Conservation (phyloP, 2,888 invertebrate species). For the Brachyptera risi region DNA sequence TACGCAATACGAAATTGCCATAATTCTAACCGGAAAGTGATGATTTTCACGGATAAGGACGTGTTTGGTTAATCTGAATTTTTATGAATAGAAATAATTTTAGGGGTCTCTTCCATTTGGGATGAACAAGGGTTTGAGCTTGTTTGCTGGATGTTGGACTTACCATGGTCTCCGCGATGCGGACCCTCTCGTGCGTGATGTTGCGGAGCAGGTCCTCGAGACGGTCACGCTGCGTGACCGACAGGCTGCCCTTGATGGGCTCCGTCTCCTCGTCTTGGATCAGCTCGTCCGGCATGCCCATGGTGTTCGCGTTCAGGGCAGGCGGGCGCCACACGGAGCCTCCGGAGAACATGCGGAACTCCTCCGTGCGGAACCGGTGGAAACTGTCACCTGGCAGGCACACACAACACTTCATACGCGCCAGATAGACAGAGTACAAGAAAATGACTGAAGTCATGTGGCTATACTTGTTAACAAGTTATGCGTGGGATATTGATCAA, state of each 20-base stretch:
- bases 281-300: conserved; percentile 96
- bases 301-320: conserved; percentile 79
- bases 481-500: no score
- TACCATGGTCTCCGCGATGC: conserved; percentile 89
- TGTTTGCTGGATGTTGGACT: no score
- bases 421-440: no score
- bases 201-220: conserved; percentile 87
- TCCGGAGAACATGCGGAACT: conserved; percentile 93
- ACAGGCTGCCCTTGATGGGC: conserved; percentile 66
- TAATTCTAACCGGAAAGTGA: no score
- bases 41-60: no score
- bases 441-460: no score
- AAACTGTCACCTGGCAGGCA: conserved; percentile 80
- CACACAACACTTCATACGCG: conserved; percentile 43
- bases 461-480: no score
- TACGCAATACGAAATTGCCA: no score
- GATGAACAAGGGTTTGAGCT: no score
- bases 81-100: no score
- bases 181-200: conserved; percentile 72
- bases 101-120: no score
- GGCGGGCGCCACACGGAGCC: conserved; percentile 98
- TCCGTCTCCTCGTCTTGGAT: conserved; percentile 64
- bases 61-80: no score
- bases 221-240: conserved; percentile 84
- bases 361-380: conserved; percentile 81